phyloP scores from a whole-genome alignment of 1,140 invertebrate species.

The Stratiolaelaps scimitus region DNA sequence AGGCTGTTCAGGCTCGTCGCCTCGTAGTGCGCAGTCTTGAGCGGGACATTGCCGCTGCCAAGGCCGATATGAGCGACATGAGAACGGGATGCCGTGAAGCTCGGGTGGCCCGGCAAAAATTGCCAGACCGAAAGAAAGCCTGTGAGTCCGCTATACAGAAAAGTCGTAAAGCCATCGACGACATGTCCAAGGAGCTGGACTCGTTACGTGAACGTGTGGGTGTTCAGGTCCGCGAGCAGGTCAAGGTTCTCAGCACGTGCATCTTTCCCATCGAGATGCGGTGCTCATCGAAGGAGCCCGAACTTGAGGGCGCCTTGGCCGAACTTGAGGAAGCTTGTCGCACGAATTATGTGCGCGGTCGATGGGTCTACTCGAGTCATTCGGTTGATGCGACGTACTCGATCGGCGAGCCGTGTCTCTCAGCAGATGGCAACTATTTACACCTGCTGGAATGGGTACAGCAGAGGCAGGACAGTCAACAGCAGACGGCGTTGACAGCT shows the following conservation, averaged over 20 bases:
- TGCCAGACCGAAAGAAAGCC: background rate
- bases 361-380: constrained; percentile 23
- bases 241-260: background rate
- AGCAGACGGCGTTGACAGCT: background rate
- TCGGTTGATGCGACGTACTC: constrained; percentile 3
- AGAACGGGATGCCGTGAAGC: constrained; percentile 3
- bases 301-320: background rate
- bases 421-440: background rate
- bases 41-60: background rate
- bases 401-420: background rate
- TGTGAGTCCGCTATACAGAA: background rate
- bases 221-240: background rate
- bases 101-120: background rate
- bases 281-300: background rate
- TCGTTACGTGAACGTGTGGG: background rate
- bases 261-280: constrained; percentile 19
- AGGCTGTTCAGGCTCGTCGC: background rate
- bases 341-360: constrained; percentile 14
- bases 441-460: constrained; percentile 13
- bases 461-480: background rate
- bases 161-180: background rate
- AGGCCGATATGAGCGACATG: constrained; percentile 1
- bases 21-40: background rate
- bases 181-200: background rate
- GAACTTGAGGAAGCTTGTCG: constrained; percentile 22